Evolutionary conservation across 2,797 vertebrate species (phyloP), one percentile per base, ranked within the genome.

Genomic region (Sus cebifrons): DNA sequence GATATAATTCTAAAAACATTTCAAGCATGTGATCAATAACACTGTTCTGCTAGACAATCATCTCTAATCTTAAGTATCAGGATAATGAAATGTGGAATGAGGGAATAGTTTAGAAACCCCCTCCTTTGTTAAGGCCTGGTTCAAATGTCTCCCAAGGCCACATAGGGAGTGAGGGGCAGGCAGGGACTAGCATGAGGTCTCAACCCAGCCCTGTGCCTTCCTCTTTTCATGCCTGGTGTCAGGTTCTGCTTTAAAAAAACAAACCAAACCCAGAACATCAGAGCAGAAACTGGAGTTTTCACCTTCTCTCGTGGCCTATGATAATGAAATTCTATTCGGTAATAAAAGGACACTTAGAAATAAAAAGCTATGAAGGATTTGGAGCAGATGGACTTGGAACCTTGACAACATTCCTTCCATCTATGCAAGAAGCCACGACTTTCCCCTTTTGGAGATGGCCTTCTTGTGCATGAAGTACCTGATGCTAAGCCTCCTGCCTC

Each of bases 1-100:
- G 62, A 95, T 94, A 92, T 36, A 17, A 78, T 91, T 92, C 67
- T 82, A 89, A 93, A 96, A 94, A 64, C 64, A 68, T 95, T 86
- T 93, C 70, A 95, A 86, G 95, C 44, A n/a, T 8, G 6, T 27
- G 64, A 82, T 93, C 83, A 94, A 92, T 94, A 95, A 64, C 20
- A 67, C 54, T 29, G 21, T 77, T 52, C 64, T 85, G 25, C 44
- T 77, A 60, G 58, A 85, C 74, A 79, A 77, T 56, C 49, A 12
- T 16, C 14, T 84, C 70, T 74, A 85, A 60, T 64, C 71, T 54
- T 49, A 49, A 86, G 25, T 73, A 60, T 60, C 60, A 18, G 68
- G 64, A 89, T 18, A 89, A 71, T 73, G 70, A 52, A 3, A 58
- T 20, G 49, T 54, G 70, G 32, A 64, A 18, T 1, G n/a, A 9